Percentiles rank a stretch among this genome's conserved stretches.
Evolutionary conservation across 2,888 invertebrate species (phyloP).

Genomic region (Tipula confusa): DNA sequence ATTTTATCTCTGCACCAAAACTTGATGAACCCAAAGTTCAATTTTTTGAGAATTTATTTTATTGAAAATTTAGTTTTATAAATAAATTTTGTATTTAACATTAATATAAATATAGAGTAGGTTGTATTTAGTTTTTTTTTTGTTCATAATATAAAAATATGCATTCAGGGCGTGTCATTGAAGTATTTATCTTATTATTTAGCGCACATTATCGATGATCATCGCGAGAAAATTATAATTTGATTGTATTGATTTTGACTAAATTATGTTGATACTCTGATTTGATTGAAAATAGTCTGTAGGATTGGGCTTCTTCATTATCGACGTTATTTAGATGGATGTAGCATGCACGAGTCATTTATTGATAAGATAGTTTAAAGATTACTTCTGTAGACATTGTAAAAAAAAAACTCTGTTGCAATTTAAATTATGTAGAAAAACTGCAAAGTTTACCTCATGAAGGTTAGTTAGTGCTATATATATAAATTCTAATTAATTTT

Average conservation of each 20-base stretch:
- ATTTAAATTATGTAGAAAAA: too few relatives aligned
- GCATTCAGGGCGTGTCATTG: conserved; percentile 21
- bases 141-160: background rate
- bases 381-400: background rate
- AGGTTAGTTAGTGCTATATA: too few relatives aligned
- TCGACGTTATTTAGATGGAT: background rate
- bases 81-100: background rate
- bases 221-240: background rate
- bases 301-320: background rate
- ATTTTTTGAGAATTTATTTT: background rate
- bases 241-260: background rate
- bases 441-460: too few relatives aligned
- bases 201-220: background rate
- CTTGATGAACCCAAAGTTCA: background rate
- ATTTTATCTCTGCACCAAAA: background rate
- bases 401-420: too few relatives aligned
- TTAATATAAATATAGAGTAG: background rate
- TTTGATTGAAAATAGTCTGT: background rate
- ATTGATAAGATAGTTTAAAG: background rate
- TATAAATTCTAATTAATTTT: too few relatives aligned
- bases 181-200: background rate
- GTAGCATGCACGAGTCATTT: background rate
- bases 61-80: background rate
- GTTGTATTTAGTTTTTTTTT: background rate
- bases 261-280: background rate